Conservation (phyloP, 1,140 invertebrate species). For the Drosophila watanabei region DNA sequence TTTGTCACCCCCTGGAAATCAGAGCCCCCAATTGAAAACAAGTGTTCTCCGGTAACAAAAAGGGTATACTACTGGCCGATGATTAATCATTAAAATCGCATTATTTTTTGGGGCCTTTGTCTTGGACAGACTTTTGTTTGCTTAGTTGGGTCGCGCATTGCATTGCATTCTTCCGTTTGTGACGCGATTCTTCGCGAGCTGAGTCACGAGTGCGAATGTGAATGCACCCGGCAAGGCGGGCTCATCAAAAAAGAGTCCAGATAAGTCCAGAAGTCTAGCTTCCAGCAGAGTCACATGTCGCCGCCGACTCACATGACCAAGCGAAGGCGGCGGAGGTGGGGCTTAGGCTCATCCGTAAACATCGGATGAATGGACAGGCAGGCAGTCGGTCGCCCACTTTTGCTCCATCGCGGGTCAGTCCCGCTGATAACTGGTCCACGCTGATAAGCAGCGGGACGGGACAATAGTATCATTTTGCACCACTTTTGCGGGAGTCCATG, state of each 20-base stretch:
- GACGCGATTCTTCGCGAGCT: constrained; percentile 19
- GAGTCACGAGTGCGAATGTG: constrained; percentile 29
- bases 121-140: constrained; percentile 34
- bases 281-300: constrained; percentile 46
- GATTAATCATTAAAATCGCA: constrained; percentile 30
- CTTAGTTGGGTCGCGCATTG: constrained; percentile 23
- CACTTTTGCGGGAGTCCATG: constrained; percentile 9
- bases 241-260: constrained; percentile 22
- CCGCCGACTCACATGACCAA: constrained; percentile 43
- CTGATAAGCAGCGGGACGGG: constrained; percentile 28
- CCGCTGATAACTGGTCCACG: constrained; percentile 36
- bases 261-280: constrained; percentile 55
- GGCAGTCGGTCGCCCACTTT: constrained; percentile 18
- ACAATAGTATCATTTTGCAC: constrained; percentile 24
- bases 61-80: constrained; percentile 7
- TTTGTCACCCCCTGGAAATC: constrained; percentile 32
- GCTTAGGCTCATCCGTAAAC: constrained; percentile 49
- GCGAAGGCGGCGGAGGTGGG: background rate
- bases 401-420: constrained; percentile 19
- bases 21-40: background rate
- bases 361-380: constrained; percentile 27
- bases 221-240: constrained; percentile 23
- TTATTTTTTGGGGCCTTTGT: constrained; percentile 46
- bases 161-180: constrained; percentile 29
- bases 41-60: constrained; percentile 34